These are phyloP conservation scores for Tapirus indicus DNA, from an alignment of 2,797 vertebrate genomes.

Conservation along the genomic window DNA sequence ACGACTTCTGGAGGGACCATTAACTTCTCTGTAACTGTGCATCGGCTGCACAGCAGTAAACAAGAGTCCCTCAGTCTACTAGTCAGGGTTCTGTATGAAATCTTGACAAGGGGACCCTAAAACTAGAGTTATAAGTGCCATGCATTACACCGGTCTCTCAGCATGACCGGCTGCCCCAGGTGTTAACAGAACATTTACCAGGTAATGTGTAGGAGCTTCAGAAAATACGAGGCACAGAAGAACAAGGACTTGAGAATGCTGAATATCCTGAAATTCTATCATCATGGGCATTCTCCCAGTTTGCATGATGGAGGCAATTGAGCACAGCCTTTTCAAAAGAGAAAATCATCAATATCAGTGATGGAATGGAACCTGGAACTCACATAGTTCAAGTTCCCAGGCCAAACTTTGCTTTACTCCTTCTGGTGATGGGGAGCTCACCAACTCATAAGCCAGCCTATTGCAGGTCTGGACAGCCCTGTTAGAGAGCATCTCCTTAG, in stretches of 20 bases:
- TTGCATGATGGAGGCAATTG: neutral
- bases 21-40: neutral
- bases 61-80: neutral
- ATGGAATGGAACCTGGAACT: neutral
- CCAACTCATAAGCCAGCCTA: neutral
- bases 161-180: neutral
- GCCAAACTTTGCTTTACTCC: neutral
- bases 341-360: neutral
- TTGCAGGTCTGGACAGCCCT: neutral
- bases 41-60: neutral
- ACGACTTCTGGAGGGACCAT: neutral
- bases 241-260: neutral
- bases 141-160: neutral
- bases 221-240: slow-evolving; percentile 39
- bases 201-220: neutral
- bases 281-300: neutral
- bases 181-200: neutral
- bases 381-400: neutral
- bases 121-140: neutral
- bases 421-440: neutral
- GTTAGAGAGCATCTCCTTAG: neutral
- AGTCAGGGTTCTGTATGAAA: neutral
- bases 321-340: neutral
- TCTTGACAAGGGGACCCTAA: neutral
- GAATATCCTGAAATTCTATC: slow-evolving; percentile 23